Evolutionary conservation across 2,113 vertebrate genomes (phyloP), one percentile per base, ranked within the genome.

Genomic region (Reinhardtius hippoglossoides): DNA sequence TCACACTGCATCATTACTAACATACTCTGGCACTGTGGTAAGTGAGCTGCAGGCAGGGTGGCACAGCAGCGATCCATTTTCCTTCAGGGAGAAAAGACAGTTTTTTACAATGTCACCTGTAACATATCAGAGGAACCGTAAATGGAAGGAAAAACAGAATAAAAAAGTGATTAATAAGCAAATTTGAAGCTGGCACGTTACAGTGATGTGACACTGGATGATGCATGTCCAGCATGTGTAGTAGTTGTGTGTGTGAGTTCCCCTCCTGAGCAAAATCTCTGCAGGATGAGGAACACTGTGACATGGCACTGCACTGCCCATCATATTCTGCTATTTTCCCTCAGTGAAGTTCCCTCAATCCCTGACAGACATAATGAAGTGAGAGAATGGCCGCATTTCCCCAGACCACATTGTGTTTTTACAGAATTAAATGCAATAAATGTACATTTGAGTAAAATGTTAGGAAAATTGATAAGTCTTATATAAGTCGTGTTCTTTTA

Each of bases 1-100:
- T 91, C 88, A 86, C 71, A 48, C 83, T 67, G 71, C 90, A 85
- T 90, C 80, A 87, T 83, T 81, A 81, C 87, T 88, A 88, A 91
- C 78, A 26, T 60, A 89, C 27, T 68, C 62, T 89, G 91, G 83
- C 87, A 89, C 83, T 60, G 87, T 84, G 90, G 81, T 85, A 83
- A 81, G 73, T 67, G 76, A 84, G 84, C 90, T 89, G 84, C 72
- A 64, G 90, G 88, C 90, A 70, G 71, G 65, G 70, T 71, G 77
- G 68, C 54, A 76, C 55, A 82, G 84, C 86, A 88, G 8, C 86
- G 78, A 80, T 74, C 59, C 67, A 76, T 78, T 77, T 79, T 78
- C 78, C 35, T 80, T 73, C 10, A 48, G 35, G 61, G 66, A 71
- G 40, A 60, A 70, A 66, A 82, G 26, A 13, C 66, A 57, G 61